Base-by-base conservation (phyloP, 2,797 vertebrate species). In the Eidolon dupreanum region DNA sequence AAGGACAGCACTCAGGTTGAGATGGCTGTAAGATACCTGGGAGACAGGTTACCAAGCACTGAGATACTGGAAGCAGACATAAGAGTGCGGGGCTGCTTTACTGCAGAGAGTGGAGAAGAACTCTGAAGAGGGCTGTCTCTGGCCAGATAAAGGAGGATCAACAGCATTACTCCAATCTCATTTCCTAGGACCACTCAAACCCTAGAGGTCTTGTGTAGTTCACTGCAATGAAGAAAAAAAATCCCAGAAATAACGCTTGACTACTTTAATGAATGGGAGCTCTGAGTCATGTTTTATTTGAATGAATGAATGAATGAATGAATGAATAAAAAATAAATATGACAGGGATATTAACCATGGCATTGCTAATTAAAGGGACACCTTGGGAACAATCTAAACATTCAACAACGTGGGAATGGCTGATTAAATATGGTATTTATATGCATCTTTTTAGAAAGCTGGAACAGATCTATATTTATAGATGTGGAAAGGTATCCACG, bases 331-430 rank as follows among this genome's bases (percentile, higher is more conserved):
- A 6, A 59, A 84, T 2, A 92, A 92, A 68, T 46, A 68, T 28
- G 36, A 82, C 28, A 33, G 31, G 22, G 28, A 82, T 83, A n/a
- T 79, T 94, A 36, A 65, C 31, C 31, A 51, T 46, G 46, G 9
- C 8, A 73, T 85, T 87, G 70, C 36, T 88, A 90, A 87, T 68
- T 68, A 94, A 90, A 90, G 19, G 38, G 46, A 94, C 92, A 77
- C 26, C 41, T 74, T 94, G 83, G n/a, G 15, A 66, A 66, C 31
- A 70, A 79, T 26, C 15, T 82, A 77, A 78, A 82, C 55, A 51
- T 88, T 96, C 73, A 68, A 74, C 46, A 77, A 22, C 19, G 15
- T 78, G 41, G 65, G 38, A 93, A 75, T 81, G 51, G 53, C 59
- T 87, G 51, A 70, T 70, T 85, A 49, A 81, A 77, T 87, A 41